These are phyloP conservation scores for Glyphotaelius pellucidus DNA, from an alignment of 2,888 invertebrate genomes.

Conservation along the genomic window DNA sequence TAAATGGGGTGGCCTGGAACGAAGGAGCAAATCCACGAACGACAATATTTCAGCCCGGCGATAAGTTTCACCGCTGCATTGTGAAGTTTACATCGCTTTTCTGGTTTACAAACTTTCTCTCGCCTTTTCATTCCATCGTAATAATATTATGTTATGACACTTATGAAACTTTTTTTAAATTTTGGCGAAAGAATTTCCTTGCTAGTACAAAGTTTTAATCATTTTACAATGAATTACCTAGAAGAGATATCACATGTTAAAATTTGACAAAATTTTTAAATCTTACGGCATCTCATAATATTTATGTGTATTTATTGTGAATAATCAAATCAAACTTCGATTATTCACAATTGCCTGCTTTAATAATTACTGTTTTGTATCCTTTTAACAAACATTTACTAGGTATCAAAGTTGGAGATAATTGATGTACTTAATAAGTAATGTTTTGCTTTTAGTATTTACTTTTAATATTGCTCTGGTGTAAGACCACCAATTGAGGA, in stretches of 20 bases:
- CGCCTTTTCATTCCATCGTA: background rate
- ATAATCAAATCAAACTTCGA: background rate
- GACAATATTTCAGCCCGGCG: background rate
- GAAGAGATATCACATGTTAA: background rate
- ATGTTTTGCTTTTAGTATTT: background rate
- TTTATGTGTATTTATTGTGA: too few relatives aligned
- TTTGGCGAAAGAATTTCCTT: background rate
- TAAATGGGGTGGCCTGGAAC: background rate
- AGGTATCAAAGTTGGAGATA: background rate
- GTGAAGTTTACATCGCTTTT: background rate
- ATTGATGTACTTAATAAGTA: background rate
- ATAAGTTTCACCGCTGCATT: background rate
- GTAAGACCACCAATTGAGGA: too few relatives aligned
- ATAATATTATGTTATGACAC: background rate
- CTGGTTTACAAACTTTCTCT: background rate
- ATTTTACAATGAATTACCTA: too few relatives aligned
- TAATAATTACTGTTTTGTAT: background rate
- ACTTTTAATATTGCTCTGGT: too few relatives aligned
- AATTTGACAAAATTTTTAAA: background rate
- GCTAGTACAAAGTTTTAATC: background rate
- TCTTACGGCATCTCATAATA: background rate
- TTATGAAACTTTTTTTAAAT: background rate
- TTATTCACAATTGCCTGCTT: background rate
- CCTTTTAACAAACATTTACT: background rate
- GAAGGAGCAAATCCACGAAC: background rate